Evolutionary conservation across 2,888 invertebrate genomes (phyloP).

Genomic region (Oscheius sp.): DNA sequence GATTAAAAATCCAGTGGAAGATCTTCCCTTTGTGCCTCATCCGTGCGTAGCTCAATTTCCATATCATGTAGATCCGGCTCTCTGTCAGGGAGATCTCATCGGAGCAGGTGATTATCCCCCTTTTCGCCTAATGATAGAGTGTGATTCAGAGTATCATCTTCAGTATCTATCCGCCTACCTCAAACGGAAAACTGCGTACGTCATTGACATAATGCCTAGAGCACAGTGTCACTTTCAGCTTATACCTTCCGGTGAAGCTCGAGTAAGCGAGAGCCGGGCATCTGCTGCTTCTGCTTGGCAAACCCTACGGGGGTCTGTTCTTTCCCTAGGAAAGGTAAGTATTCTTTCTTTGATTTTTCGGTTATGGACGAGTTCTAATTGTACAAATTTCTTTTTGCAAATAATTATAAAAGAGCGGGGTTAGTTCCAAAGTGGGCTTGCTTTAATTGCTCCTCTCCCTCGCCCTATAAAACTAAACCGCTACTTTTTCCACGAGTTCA

Average conservation of each 20-base stretch:
- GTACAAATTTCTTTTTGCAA: too few relatives aligned
- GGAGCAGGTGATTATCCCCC: constrained; percentile 19
- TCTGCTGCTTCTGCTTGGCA: constrained; percentile 30
- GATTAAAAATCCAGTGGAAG: constrained; percentile 32
- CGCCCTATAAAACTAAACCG: background rate
- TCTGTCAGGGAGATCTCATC: constrained; percentile 17
- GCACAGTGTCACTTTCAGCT: constrained; percentile 28
- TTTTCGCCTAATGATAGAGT: background rate
- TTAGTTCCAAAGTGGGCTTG: constrained; percentile 5
- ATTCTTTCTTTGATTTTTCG: background rate
- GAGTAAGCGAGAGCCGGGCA: constrained; percentile 12
- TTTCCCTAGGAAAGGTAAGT: constrained; percentile 26
- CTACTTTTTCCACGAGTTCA: background rate
- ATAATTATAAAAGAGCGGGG: background rate
- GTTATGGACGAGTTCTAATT: too few relatives aligned
- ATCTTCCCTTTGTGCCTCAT: constrained; percentile 31
- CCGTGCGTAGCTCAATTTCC: constrained; percentile 29
- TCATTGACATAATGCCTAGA: background rate
- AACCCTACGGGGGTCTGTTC: constrained; percentile 25
- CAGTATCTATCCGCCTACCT: constrained; percentile 31
- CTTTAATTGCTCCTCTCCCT: constrained; percentile 19
- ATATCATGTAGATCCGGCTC: constrained; percentile 31
- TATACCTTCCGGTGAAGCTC: constrained; percentile 5
- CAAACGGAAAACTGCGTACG: constrained; percentile 20
- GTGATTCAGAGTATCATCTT: constrained; percentile 24